These are phyloP conservation scores for Stegodyphus dumicola DNA, from an alignment of 1,140 invertebrate genomes.

Conservation along the genomic window DNA sequence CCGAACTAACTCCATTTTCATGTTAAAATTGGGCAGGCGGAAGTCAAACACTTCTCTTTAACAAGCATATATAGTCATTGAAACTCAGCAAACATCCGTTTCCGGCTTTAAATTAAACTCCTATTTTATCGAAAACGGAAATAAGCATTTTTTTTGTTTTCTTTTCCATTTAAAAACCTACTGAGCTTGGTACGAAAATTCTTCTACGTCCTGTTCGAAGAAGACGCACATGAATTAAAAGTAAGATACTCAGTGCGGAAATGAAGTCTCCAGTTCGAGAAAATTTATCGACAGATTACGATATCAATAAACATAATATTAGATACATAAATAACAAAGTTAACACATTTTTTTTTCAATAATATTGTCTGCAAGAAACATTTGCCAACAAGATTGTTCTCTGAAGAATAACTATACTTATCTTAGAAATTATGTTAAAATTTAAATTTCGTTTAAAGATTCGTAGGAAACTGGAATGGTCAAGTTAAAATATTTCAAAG, in stretches of 20 bases:
- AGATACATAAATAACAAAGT: too few species aligned
- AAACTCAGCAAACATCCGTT: slow-evolving; percentile 49
- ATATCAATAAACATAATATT: too few species aligned
- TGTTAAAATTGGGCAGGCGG: slow-evolving; percentile 55
- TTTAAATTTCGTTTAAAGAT: too few species aligned
- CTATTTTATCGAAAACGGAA: slow-evolving; percentile 18
- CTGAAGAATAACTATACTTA: too few species aligned
- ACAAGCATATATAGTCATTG: slow-evolving; percentile 42
- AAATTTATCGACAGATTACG: too few species aligned
- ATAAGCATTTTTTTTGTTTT: neutral
- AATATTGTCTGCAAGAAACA: too few species aligned
- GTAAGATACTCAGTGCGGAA: neutral
- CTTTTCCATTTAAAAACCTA: slow-evolving; percentile 19
- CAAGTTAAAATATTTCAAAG: too few species aligned
- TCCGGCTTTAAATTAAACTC: slow-evolving; percentile 59
- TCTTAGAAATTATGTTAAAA: too few species aligned
- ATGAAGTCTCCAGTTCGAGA: neutral
- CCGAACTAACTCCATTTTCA: slow-evolving; percentile 41
- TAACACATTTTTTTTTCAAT: too few species aligned
- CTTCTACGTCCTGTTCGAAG: neutral
- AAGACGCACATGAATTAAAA: neutral
- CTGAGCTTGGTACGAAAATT: neutral
- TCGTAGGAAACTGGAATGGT: too few species aligned
- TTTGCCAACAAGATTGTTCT: too few species aligned
- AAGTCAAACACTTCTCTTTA: slow-evolving; percentile 57